Percentiles rank a stretch among this genome's conserved stretches.
Evolutionary conservation across 2,888 invertebrate genomes (phyloP).

Genomic region (Dryocosmus kuriphilus): DNA sequence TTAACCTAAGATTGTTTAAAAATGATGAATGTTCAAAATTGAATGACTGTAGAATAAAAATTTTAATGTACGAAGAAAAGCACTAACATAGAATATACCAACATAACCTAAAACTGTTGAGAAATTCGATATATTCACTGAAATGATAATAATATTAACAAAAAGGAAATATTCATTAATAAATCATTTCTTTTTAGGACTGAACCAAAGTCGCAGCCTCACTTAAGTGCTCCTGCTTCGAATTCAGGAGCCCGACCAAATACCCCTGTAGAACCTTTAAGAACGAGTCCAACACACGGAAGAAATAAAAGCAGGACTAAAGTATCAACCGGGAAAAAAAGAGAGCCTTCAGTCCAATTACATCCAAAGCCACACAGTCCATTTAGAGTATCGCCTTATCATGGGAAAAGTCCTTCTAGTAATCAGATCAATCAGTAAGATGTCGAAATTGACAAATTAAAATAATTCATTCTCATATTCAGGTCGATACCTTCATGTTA

Average conservation of each 20-base stretch:
- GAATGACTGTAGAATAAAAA: too few species aligned
- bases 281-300: slow-evolving; percentile 71
- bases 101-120: too few species aligned
- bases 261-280: slow-evolving; percentile 68
- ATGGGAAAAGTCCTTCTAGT: slow-evolving; percentile 69
- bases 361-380: slow-evolving; percentile 71
- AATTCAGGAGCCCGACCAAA: slow-evolving; percentile 59
- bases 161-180: neutral
- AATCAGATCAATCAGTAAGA: slow-evolving; percentile 63
- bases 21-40: too few species aligned
- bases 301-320: slow-evolving; percentile 73
- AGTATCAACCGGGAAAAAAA: slow-evolving; percentile 74
- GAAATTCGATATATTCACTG: too few species aligned
- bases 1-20: too few species aligned
- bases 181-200: slow-evolving; percentile 54
- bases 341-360: slow-evolving; percentile 70
- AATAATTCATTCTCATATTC: slow-evolving; percentile 19
- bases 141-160: too few species aligned
- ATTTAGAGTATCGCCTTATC: slow-evolving; percentile 69
- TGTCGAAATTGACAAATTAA: neutral
- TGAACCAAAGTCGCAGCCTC: slow-evolving; percentile 67
- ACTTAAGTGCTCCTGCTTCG: slow-evolving; percentile 59
- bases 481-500: too few species aligned
- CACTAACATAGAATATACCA: too few species aligned
- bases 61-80: too few species aligned